A percentile compares a stretch with the other conserved stretches of the same genome.
These are phyloP conservation scores for Scaptomyza polygonia DNA, from an alignment of 2,888 invertebrate species.

Conservation along the genomic window DNA sequence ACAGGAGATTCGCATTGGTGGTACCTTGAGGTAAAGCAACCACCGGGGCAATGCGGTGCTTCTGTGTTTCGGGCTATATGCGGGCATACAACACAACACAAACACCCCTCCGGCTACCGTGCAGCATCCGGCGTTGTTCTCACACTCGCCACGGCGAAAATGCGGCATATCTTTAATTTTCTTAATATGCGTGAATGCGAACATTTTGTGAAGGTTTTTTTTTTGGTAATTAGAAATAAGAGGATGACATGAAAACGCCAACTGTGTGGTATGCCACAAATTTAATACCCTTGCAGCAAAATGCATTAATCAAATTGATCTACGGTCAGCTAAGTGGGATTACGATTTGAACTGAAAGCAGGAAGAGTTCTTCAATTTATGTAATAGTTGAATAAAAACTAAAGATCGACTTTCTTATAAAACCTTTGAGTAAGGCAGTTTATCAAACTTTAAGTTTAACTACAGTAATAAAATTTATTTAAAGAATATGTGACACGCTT, in stretches of 20 bases:
- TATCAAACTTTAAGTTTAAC: no score
- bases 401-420: no score
- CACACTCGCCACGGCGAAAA: constrained; percentile 58
- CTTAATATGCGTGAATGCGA: constrained; percentile 79
- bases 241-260: constrained; percentile 7
- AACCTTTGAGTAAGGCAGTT: no score
- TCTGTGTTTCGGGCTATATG: constrained; percentile 50
- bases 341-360: background rate
- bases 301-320: constrained; percentile 28
- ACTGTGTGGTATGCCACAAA: constrained; percentile 2
- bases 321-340: background rate
- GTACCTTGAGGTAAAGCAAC: constrained; percentile 59
- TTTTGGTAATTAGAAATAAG: constrained; percentile 73
- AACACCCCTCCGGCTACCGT: constrained; percentile 28
- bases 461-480: no score
- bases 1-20: constrained; percentile 18
- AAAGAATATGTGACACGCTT: no score
- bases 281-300: constrained; percentile 20
- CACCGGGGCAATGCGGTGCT: constrained; percentile 53
- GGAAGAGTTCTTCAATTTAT: background rate
- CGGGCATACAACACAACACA: constrained; percentile 52
- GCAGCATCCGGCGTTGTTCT: constrained; percentile 76
- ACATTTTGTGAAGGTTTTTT: constrained; percentile 58
- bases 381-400: no score
- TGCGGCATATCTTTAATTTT: constrained; percentile 77